phyloP scores from a whole-genome alignment of 2,113 vertebrate genomes.

The Boulengeromyrus knoepffleri region DNA sequence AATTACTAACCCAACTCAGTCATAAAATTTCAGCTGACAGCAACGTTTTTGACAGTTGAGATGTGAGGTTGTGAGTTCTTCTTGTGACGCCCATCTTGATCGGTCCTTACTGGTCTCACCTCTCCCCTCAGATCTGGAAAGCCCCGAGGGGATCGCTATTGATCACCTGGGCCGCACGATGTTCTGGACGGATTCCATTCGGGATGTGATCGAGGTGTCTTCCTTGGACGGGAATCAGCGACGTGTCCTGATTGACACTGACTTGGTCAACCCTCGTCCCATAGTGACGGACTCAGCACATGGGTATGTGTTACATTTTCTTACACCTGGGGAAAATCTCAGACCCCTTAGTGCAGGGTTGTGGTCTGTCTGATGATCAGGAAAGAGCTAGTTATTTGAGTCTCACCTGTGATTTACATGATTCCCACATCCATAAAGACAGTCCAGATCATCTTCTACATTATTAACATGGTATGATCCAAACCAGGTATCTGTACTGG shows the following conservation, averaged over 20 bases:
- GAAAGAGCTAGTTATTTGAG: not conserved
- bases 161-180: slow-evolving; percentile 80
- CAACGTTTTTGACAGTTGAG: not conserved
- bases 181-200: slow-evolving; percentile 87
- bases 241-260: slow-evolving; percentile 72
- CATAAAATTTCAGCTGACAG: not conserved
- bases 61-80: not conserved
- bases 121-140: slow-evolving; percentile 64
- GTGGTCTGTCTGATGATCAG: not conserved
- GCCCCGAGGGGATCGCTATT: slow-evolving; percentile 83
- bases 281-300: slow-evolving; percentile 69
- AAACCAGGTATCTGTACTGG: slow-evolving; percentile 75
- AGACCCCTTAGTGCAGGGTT: not conserved
- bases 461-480: not conserved
- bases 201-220: slow-evolving; percentile 80
- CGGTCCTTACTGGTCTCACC: not conserved
- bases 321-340: not conserved
- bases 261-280: slow-evolving; percentile 80
- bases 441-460: not conserved
- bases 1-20: not conserved
- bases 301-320: slow-evolving; percentile 57
- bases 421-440: not conserved
- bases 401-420: not conserved
- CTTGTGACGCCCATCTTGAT: not conserved
- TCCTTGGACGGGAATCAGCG: slow-evolving; percentile 78